Base-by-base conservation (phyloP, 53 echinoderm and acorn worm genomes). In the Astropecten irregularis region DNA sequence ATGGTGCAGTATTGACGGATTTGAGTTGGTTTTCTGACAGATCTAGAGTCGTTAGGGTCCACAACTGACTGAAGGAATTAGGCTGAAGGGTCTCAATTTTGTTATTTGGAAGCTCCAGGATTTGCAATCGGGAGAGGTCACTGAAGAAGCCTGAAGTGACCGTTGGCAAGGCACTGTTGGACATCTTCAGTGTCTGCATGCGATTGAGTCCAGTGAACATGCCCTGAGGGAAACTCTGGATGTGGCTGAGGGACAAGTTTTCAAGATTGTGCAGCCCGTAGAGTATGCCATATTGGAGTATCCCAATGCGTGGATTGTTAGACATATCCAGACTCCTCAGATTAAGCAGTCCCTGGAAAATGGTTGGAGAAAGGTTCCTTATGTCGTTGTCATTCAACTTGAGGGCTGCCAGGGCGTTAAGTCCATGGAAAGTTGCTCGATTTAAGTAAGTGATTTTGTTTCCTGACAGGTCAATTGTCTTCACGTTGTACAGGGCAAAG, bases 381-480 rank as follows among this genome's bases (percentile, higher is more conserved):
- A 97, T 72, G 49, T 73, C 66, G 54, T 97, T 97, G 55, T 89
- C 90, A 47, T 90, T 81, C 21, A 97, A 63, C 42, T 91, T 62
- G 40, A 97, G 85, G 21, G 87, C 82, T 68, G 92, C 73, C n/a
- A 94, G 68, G 6, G 69, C 40, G 71, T 58, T 14, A 44, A 87
- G 71, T 35, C 91, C 83, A 22, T 68, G 74, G 57, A 94, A 94
- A 15, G 88, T 59, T 13, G 33, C 67, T 9, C 74, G 46, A 48
- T 82, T 76, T 19, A 94, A 39, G 6, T 37, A 42, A 31, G 57
- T 82, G 0, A 90, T 46, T 48, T 60, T 76, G 46, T 97, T 97
- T 1, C 76, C 85, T 46, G 85, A 76, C 22, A 97, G 83, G 60
- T 89, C 88, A 31, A 97, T 53, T 13, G 74, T 92, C 23, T 85